phyloP scores from a whole-genome alignment of 1,140 invertebrate species.

The Limonius californicus region DNA sequence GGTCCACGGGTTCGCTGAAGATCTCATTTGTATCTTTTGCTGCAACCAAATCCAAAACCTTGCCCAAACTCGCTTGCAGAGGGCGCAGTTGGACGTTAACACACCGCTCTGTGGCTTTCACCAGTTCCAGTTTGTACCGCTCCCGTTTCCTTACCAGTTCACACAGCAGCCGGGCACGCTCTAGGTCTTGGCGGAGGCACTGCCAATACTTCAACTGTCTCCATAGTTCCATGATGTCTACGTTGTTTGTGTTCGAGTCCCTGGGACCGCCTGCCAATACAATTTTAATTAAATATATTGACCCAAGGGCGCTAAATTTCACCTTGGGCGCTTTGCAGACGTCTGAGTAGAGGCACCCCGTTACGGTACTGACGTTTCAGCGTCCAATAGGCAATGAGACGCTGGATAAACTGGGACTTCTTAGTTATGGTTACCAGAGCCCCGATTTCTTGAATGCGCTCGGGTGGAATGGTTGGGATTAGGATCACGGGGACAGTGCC shows the following conservation, averaged over 20 bases:
- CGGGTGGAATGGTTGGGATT: conserved; percentile 90
- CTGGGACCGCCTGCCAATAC: conserved; percentile 29
- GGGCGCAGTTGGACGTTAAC: conserved; percentile 79
- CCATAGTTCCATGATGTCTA: conserved; percentile 68
- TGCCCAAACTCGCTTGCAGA: conserved; percentile 70
- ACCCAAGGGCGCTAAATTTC: too few species aligned
- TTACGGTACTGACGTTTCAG: conserved; percentile 93
- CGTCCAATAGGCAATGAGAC: conserved; percentile 90
- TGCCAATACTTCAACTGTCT: conserved; percentile 94
- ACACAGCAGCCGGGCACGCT: conserved; percentile 86
- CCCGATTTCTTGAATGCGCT: conserved; percentile 83
- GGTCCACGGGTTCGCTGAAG: conserved; percentile 90
- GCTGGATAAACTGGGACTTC: conserved; percentile 83
- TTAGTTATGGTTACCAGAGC: conserved; percentile 64
- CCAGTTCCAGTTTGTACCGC: conserved; percentile 87
- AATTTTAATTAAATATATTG: too few species aligned
- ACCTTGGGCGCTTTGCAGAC: conserved; percentile 69
- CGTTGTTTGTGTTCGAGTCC: conserved; percentile 45
- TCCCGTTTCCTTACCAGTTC: conserved; percentile 94
- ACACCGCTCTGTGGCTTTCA: conserved; percentile 76
- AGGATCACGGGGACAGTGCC: conserved; percentile 86
- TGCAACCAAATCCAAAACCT: conserved; percentile 71
- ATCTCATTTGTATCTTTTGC: conserved; percentile 81
- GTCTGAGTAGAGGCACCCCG: conserved; percentile 88
- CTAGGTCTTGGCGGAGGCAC: conserved; percentile 89